Percentiles rank a stretch among this genome's conserved stretches.
phyloP scores from a whole-genome alignment of 2,113 vertebrate genomes.

The Psophia crepitans region DNA sequence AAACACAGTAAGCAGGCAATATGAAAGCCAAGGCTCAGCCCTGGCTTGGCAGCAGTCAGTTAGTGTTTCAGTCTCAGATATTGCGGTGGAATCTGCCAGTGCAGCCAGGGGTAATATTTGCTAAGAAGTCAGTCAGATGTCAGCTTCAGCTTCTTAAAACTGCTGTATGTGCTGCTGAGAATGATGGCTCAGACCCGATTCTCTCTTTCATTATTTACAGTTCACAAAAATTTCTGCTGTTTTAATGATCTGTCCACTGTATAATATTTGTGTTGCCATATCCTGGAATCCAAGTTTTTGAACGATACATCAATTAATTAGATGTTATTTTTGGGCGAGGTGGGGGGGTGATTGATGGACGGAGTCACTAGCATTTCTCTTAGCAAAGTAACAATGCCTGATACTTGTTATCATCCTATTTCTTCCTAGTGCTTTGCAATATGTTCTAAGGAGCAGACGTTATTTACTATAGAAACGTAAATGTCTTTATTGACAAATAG shows the following conservation, averaged over 20 bases:
- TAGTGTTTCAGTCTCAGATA: constrained; percentile 17
- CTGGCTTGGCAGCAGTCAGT: constrained; percentile 40
- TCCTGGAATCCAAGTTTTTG: neutral
- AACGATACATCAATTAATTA: neutral
- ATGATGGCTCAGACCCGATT: neutral
- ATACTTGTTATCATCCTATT: constrained; percentile 19
- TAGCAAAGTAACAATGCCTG: constrained; percentile 27
- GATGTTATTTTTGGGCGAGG: neutral
- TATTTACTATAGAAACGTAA: constrained; percentile 51
- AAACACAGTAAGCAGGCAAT: neutral
- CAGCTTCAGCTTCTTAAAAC: constrained; percentile 32
- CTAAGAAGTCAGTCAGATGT: constrained; percentile 50
- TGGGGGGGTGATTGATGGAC: neutral
- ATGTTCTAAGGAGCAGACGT: constrained; percentile 36
- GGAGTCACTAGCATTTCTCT: neutral
- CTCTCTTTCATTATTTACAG: constrained; percentile 3
- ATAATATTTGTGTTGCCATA: neutral
- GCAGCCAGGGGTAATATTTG: constrained; percentile 54
- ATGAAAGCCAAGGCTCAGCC: neutral
- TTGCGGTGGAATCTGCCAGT: constrained; percentile 3
- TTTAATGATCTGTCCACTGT: neutral
- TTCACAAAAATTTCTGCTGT: neutral
- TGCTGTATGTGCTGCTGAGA: neutral
- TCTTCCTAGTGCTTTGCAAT: neutral
- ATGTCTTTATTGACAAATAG: constrained; percentile 60